Base-by-base conservation (phyloP, 2,888 invertebrate genomes). In the Cephus runcator region DNA sequence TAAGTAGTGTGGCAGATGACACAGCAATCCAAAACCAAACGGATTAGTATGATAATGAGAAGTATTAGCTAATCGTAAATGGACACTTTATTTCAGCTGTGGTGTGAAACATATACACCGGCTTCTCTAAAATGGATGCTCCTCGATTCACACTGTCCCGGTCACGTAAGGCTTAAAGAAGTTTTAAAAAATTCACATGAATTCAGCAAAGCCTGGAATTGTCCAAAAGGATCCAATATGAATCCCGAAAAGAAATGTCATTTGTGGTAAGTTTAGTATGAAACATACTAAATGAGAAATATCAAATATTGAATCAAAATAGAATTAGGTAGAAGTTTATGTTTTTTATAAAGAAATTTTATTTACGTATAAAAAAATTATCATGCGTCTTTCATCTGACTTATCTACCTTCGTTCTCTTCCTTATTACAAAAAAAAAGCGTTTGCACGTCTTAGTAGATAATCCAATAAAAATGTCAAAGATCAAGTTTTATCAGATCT, bases 81-180 rank as follows among this genome's bases (percentile, higher is more conserved):
- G 40, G 40, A 56, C 15, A 23, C 78, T 74, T 84, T 82, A 79
- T 86, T 89, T 56, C 91, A 96, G 96, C 93, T 97, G 15, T 98
- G 98, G 98, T 98, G 98, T 90, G 97, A 97, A 89, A 94, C 95
- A 40, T 94, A 93, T 82, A 95, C 95, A 68, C 92, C 92, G 35
- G 94, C 94, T 40, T 94, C 95, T 0, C 89, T 96, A 12, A 92
- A 92, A 73, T 93, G 93, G 83, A 95, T 96, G 79, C 88, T 96
- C 4, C 93, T 94, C 79, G 96, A 97, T 85, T 94, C 95, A 75
- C 97, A 97, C 87, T 94, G 96, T 80, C 97, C 97, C 0, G 95
- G 95, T 35, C 92, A 93, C 83, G 92, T 96, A 81, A 92, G 97
- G 34, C 94, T 96, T 0, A 92, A 93, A 56, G 96, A 95, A 0